Percentiles rank a stretch among this genome's conserved stretches.
Evolutionary conservation across 2,797 vertebrate genomes (phyloP).

Genomic region (Peromyscus melanophrys): DNA sequence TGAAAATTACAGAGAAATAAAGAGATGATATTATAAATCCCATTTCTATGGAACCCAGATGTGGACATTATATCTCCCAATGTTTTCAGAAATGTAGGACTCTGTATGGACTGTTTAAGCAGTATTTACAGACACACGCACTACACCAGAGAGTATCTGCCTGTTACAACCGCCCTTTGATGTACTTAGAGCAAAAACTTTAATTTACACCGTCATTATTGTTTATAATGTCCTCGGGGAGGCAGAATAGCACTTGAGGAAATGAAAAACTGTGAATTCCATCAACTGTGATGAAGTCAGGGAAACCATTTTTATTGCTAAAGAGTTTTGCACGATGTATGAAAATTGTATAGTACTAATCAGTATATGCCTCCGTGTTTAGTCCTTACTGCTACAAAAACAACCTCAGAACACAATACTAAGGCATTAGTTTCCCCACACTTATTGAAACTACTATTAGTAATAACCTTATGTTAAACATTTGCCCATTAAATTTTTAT

Average conservation of each 20-base stretch:
- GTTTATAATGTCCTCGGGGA: not conserved
- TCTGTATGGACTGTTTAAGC: slow-evolving; percentile 22
- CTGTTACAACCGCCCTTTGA: not conserved
- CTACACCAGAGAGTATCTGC: not conserved
- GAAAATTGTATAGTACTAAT: not conserved
- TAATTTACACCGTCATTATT: not conserved
- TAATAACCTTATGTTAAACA: not conserved
- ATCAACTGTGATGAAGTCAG: not conserved
- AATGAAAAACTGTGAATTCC: not conserved
- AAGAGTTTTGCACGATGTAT: not conserved
- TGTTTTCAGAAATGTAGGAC: slow-evolving; percentile 19
- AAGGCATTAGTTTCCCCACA: not conserved
- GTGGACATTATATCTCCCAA: not conserved
- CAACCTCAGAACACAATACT: not conserved
- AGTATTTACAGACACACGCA: slow-evolving; percentile 25
- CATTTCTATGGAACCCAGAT: slow-evolving; percentile 54
- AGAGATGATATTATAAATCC: slow-evolving; percentile 23
- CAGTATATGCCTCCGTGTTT: not conserved
- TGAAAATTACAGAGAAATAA: not conserved
- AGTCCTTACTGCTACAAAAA: not conserved
- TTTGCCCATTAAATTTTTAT: not conserved
- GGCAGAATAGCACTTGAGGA: not conserved
- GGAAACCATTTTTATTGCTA: not conserved
- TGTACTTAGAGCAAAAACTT: not conserved
- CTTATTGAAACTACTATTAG: not conserved